phyloP scores from a whole-genome alignment of 2,888 invertebrate genomes.

The Acanthosoma haemorrhoidale region DNA sequence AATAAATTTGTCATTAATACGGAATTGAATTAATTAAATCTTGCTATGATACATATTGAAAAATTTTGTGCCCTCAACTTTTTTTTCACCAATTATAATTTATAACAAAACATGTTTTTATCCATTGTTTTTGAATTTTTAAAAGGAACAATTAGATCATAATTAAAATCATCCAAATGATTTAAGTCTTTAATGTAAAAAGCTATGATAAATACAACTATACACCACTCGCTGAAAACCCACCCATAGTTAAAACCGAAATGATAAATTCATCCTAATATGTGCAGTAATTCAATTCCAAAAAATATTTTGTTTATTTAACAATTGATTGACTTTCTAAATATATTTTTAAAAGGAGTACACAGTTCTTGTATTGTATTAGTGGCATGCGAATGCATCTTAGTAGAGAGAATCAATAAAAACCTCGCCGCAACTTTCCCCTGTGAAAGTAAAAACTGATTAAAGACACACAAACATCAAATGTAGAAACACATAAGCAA shows the following conservation, averaged over 20 bases:
- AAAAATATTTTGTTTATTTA: not conserved
- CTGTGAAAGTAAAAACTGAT: constrained; percentile 35
- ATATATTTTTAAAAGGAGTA: not conserved
- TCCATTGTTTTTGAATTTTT: no score
- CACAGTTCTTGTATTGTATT: not conserved
- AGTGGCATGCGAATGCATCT: not conserved
- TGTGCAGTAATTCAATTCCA: not conserved
- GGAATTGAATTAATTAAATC: no score
- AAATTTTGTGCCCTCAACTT: not conserved
- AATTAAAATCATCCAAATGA: no score
- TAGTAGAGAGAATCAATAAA: constrained; percentile 24
- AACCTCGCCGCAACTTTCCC: constrained; percentile 33
- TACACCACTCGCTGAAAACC: not conserved
- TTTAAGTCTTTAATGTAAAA: not conserved
- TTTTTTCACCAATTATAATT: not conserved
- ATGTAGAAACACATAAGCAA: not conserved
- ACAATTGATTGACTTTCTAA: not conserved
- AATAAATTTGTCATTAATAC: no score
- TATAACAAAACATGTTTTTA: not conserved
- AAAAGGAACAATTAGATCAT: no score
- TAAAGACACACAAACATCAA: constrained; percentile 4
- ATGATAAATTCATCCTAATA: not conserved
- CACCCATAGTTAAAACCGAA: not conserved
- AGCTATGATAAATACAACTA: not conserved
- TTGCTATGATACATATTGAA: no score